Evolutionary conservation across 2,888 invertebrate species (phyloP), one percentile per base, ranked within the genome.

Genomic region (Micoletzkya japonica): DNA sequence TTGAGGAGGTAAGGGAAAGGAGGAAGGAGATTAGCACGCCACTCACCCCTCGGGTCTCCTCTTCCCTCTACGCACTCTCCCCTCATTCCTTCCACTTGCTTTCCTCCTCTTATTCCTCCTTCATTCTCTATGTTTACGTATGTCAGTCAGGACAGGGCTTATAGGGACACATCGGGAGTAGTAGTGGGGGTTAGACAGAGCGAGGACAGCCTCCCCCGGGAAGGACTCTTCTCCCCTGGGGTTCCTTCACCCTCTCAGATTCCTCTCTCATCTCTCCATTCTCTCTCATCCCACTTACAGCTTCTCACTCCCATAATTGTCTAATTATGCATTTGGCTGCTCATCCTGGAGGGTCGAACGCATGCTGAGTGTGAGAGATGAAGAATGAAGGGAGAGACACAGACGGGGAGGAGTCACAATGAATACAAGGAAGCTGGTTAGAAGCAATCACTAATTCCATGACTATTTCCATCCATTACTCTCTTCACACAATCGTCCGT

Each of bases 251-350:
- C 36, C 36, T n/a, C 36, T 34, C 58, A 6, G 6, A 7, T 58
- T n/a, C 58, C 36, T 3, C 34, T 7, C 20, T 36, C 58, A 30
- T n/a, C 36, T 26, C 3, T 3, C 4, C 54, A 10, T 32, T 14
- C 34, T 32, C n/a, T n/a, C n/a, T n/a, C n/a, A n/a, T n/a, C 58
- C 58, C 58, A 32, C 54, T 54, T 54, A 54, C n/a, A 20, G 54
- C 54, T 4, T 30, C 26, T 54, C 58, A 30, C 20, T 44, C n/a
- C 60, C 60, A 7, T 60, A 60, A 60, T 60, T 60, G 60, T 34
- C 60, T 60, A 60, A 60, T 60, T 60, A 60, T 60, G 60, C 60
- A 60, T 60, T 7, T 39, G 14, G 39, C 2, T 60, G 60, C 24
- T 17, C 39, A 39, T 44, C 44, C 44, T 14, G 20, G 44, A 44